phyloP scores from a whole-genome alignment of 2,113 vertebrate species.

The Hemicordylus capensis region DNA sequence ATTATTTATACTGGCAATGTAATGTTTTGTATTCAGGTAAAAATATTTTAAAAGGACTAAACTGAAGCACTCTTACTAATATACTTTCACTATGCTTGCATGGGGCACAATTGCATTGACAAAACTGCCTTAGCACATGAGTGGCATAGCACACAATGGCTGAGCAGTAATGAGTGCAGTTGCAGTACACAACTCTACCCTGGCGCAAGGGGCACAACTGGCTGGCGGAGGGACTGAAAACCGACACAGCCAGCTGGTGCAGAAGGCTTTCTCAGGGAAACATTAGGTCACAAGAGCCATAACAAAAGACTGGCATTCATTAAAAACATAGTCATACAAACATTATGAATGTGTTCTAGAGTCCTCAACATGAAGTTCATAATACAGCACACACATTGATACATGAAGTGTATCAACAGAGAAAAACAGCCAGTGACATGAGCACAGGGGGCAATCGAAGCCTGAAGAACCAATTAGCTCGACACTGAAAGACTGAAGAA shows the following conservation, averaged over 20 bases:
- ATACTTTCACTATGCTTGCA: slow-evolving; percentile 21
- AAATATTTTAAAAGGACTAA: slow-evolving; percentile 6
- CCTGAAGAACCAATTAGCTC: slow-evolving; percentile 21
- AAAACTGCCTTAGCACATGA: slow-evolving; percentile 30
- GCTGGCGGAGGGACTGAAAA: neutral
- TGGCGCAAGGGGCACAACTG: neutral
- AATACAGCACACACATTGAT: neutral
- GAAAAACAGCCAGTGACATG: slow-evolving; percentile 25
- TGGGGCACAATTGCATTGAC: neutral
- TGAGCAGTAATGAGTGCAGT: slow-evolving; percentile 5
- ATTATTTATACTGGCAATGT: neutral
- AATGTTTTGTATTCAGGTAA: neutral
- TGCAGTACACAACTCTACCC: neutral
- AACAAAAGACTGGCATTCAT: slow-evolving; percentile 17
- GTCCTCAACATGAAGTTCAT: slow-evolving; percentile 14
- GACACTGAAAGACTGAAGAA: slow-evolving; percentile 19
- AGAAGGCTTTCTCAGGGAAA: neutral
- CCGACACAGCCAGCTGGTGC: slow-evolving; percentile 6
- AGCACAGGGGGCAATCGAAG: slow-evolving; percentile 4
- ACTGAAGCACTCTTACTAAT: slow-evolving; percentile 11
- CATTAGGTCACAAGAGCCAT: slow-evolving; percentile 9
- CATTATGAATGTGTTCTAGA: neutral
- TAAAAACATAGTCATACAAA: slow-evolving; percentile 14
- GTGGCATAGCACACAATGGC: neutral
- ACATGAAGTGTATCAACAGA: slow-evolving; percentile 8